Evolutionary conservation across 1,140 invertebrate species (phyloP), one percentile per base, ranked within the genome.

Genomic region (Diabrotica virgifera): DNA sequence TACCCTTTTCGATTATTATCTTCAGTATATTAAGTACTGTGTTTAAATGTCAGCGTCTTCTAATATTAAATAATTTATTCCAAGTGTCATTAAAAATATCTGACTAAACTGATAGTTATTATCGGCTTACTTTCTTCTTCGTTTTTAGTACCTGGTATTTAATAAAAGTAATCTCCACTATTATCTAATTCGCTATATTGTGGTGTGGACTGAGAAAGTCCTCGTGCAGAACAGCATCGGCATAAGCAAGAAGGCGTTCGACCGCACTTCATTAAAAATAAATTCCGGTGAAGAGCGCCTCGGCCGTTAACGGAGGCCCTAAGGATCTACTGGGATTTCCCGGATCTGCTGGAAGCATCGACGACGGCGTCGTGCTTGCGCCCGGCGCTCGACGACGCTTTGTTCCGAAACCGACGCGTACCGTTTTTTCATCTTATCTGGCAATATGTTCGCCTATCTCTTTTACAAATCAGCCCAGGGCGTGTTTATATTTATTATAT

Each of bases 181-280:
- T 24, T 24, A 24, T 24, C 24, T 24, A 24, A 24, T 24, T 24
- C 24, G 24, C 24, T 24, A 24, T 24, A 24, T 24, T 24, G 24
- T 24, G 24, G 24, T 24, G 24, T 24, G 24, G 24, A 24, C 24
- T 1, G 24, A 24, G 24, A 24, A 24, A 24, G 24, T 24, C 24
- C 24, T 24, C 24, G 36, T 36, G 36, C 11, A 11, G 56, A 35
- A 58, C 36, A 59, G 58, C 36, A 5, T 13, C 10, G 36, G 24
- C 12, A 36, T 10, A 53, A 52, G 8, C 36, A 35, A 24, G 52
- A 36, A 62, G 52, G 13, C 14, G 24, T 24, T 24, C 24, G 59
- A 65, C 59, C 67, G 59, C 67, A 68, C 67, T 68, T 68, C 67
- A 68, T 68, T 68, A 68, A 68, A 68, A 68, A 65, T 68, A 68